phyloP scores from a whole-genome alignment of 2,797 vertebrate species.

The Clarias laeviceps region DNA sequence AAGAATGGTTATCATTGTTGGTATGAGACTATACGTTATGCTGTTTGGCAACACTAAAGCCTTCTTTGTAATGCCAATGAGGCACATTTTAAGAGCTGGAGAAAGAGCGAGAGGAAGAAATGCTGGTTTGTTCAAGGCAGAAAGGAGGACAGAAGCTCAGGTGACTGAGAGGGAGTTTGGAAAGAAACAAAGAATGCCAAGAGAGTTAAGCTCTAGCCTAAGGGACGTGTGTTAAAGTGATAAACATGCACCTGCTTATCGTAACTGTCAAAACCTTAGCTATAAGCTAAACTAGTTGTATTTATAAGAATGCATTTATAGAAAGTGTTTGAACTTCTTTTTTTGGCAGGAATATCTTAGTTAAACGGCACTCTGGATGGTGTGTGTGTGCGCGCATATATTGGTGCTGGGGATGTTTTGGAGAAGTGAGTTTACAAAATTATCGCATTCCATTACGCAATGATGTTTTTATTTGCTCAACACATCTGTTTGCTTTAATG shows the following conservation, averaged over 20 bases:
- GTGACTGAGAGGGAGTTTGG: conserved; percentile 42
- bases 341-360: background rate
- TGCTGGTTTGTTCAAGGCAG: conserved; percentile 68
- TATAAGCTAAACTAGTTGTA: background rate
- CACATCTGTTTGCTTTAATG: too few species aligned
- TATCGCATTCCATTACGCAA: too few species aligned
- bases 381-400: too few species aligned
- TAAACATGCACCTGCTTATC: conserved; percentile 21
- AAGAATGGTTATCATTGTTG: conserved; percentile 21
- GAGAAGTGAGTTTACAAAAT: too few species aligned
- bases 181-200: conserved; percentile 43
- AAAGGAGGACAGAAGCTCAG: conserved; percentile 61
- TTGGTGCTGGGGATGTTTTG: too few species aligned
- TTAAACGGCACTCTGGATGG: background rate
- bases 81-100: conserved; percentile 49
- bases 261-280: background rate
- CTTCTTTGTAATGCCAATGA: conserved; percentile 69
- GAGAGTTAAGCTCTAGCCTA: conserved; percentile 38
- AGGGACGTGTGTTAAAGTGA: conserved; percentile 9
- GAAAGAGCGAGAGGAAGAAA: conserved; percentile 65
- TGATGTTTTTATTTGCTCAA: too few species aligned
- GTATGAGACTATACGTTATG: conserved; percentile 50
- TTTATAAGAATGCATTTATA: background rate
- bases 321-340: background rate
- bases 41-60: conserved; percentile 59